These are phyloP conservation scores for Chrysogorgia sp. DNA, from an alignment of 92 coral and sea anemone genomes.

Conservation along the genomic window DNA sequence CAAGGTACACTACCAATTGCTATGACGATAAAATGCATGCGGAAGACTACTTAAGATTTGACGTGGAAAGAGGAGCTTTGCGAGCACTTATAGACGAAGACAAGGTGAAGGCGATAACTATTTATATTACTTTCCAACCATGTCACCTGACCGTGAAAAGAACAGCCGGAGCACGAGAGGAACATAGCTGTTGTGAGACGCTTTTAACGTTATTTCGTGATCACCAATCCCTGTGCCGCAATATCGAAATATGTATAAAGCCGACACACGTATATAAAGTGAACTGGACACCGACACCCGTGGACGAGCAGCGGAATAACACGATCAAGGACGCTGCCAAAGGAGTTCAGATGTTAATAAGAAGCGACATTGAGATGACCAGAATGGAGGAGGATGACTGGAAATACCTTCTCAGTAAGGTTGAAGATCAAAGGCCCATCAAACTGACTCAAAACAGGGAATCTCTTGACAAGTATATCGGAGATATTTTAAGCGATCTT, in stretches of 20 bases:
- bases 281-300: not conserved
- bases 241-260: not conserved
- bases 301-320: not conserved
- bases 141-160: not conserved
- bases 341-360: not conserved
- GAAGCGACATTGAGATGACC: not conserved
- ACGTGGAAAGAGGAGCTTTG: slow-evolving; percentile 1
- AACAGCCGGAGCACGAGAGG: not conserved
- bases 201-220: not conserved
- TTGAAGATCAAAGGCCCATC: not conserved
- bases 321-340: not conserved
- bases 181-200: slow-evolving; percentile 2
- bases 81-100: not conserved
- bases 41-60: not conserved
- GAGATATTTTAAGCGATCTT: not conserved
- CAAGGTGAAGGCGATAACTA: not conserved
- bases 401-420: not conserved
- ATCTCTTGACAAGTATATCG: not conserved
- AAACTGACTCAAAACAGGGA: not conserved
- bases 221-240: not conserved
- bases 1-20: not conserved
- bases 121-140: not conserved
- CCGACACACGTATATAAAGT: not conserved
- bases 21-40: not conserved
- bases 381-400: not conserved